Conservation (phyloP, 2,113 vertebrate species). For the Gobius niger region DNA sequence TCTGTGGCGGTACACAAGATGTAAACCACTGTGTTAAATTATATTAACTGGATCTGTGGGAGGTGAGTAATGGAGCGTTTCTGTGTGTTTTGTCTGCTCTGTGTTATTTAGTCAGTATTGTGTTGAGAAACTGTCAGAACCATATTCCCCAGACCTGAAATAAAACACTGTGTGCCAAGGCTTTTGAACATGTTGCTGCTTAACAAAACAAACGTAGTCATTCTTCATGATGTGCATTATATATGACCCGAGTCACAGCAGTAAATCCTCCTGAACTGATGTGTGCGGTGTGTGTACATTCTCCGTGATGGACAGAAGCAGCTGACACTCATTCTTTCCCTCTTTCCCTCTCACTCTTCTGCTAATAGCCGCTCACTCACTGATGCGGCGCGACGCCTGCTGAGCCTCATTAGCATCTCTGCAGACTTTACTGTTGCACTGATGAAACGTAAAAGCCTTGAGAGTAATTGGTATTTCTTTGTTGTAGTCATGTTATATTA, state of each 20-base stretch:
- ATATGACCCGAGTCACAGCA: not conserved
- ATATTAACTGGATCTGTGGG: too few species aligned
- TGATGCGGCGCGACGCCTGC: constrained; percentile 38
- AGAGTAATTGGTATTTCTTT: too few species aligned
- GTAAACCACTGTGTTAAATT: too few species aligned
- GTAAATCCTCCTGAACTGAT: constrained; percentile 15
- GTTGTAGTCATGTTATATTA: too few species aligned
- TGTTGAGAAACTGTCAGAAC: too few species aligned
- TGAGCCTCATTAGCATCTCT: constrained; percentile 29
- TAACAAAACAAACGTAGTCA: not conserved
- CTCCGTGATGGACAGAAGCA: constrained; percentile 79
- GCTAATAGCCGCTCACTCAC: constrained; percentile 36
- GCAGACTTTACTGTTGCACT: constrained; percentile 6
- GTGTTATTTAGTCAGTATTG: too few species aligned
- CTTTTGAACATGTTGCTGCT: too few species aligned
- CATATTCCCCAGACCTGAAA: too few species aligned
- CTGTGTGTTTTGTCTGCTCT: too few species aligned
- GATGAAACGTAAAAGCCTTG: not conserved
- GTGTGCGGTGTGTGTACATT: constrained; percentile 25
- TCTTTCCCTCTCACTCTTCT: not conserved
- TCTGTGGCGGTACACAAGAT: too few species aligned
- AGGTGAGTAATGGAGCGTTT: too few species aligned
- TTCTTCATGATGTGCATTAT: not conserved
- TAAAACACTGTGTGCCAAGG: too few species aligned
- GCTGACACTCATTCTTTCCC: constrained; percentile 70